Evolutionary conservation across 2,113 vertebrate species (phyloP), one percentile per base, ranked within the genome.

Genomic region (Pterocles orientalis): DNA sequence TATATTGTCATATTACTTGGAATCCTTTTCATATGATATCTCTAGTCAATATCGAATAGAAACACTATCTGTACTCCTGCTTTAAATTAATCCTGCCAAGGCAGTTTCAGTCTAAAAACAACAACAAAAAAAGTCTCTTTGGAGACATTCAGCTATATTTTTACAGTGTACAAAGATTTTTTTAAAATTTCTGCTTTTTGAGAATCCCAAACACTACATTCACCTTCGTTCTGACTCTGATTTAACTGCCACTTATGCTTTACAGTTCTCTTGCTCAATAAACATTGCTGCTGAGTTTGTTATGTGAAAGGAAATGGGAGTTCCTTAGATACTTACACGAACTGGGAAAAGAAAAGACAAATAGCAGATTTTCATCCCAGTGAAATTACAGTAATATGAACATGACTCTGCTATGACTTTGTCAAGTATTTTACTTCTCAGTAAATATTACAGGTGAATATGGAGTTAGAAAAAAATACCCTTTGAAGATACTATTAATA

Each of bases 381-480:
- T 39, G 58, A 70, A 71, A 68, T 57, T 19, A 60, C 33, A 85
- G 4, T 24, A 28, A 7, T 90, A 80, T 61, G 18, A 76, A 41
- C 33, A 25, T 18, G 15, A 65, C 10, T 82, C 18, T 3, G 10
- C 23, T 80, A 16, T 45, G n/a, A 21, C 39, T 87, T 62, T 61
- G n/a, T 39, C 18, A 51, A 80, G 47, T 71, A 13, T 25, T 86
- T 91, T 73, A 14, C 20, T 70, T 86, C 54, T 58, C 43, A 34
- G 14, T 13, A 53, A 75, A 75, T 13, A 20, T 39, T n/a, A 13
- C 1, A 24, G 33, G 14, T 51, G 48, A 50, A 31, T 7, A 24
- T 41, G 9, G 15, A 71, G 4, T 13, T 10, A 66, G 17, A 36
- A 66, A 41, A 60, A 2, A 60, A 61, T 0, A 1, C 1, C 20